Evolutionary conservation across 1,140 invertebrate species (phyloP), one percentile per base, ranked within the genome.

Genomic region (Habropoda laboriosa): DNA sequence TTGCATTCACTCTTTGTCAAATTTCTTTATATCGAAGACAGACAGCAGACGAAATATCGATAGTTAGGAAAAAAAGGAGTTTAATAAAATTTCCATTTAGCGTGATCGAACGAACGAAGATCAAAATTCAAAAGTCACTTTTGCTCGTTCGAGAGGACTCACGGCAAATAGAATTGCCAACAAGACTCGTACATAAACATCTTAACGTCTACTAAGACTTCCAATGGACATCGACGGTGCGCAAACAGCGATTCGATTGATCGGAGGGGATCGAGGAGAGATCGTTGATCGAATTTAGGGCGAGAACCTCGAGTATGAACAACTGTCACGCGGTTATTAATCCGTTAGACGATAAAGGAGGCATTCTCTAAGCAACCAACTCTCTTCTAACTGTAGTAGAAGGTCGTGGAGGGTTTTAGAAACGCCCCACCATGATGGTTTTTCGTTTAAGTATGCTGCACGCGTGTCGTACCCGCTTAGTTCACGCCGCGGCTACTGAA

Each of bases 391-490:
- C 2, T 0, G 27, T n/a, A 1, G 1, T 0, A 18, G 61, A 74
- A 74, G 58, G 6, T 64, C 24, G 58, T 21, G 16, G 10, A 42
- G 16, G 18, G 18, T 71, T 42, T 53, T 12, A 40, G 30, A 61
- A 71, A n/a, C 67, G 45, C 72, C 79, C 63, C 72, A 76, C 79
- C 63, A 61, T 35, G 18, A 24, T 35, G 2, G 10, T 38, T 45
- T 60, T 67, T 68, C 47, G 7, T 45, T 76, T 80, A 80, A 80
- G 45, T 60, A 80, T 68, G 72, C 63, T 0, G 45, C 12, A 32
- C 35, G 24, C 27, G 27, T 27, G 2, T 8, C 5, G 7, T 6
- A 3, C 4, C n/a, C 30, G 63, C 21, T 80, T 66, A 80, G 79
- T 80, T 2, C 24, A n/a, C 42, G 38, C 10, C 63, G 42, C 24